Evolutionary conservation across 2,797 vertebrate species (phyloP).

Genomic region (Betta splendens): DNA sequence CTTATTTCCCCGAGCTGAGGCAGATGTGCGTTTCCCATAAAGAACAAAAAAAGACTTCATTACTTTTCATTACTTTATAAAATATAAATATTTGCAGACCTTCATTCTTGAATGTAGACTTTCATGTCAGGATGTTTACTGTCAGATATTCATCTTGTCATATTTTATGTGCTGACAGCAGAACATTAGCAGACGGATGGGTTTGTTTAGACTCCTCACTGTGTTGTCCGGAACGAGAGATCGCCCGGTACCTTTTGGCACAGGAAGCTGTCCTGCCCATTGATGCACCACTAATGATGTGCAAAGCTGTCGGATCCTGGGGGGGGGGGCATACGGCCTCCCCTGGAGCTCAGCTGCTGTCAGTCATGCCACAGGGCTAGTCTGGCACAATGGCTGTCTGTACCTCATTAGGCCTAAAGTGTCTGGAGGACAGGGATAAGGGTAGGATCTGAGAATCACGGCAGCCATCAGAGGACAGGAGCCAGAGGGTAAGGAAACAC

Average conservation of each 20-base stretch:
- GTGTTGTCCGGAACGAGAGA: slow-evolving; percentile 25
- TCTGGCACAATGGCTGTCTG: slow-evolving; percentile 52
- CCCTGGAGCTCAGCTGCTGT: slow-evolving; percentile 59
- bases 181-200: background rate
- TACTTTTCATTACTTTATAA: too few species aligned
- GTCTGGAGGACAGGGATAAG: slow-evolving; percentile 36
- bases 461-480: slow-evolving; percentile 29
- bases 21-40: background rate
- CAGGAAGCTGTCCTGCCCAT: slow-evolving; percentile 14
- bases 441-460: slow-evolving; percentile 38
- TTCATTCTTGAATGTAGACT: too few species aligned
- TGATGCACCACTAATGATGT: slow-evolving; percentile 70
- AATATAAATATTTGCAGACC: background rate
- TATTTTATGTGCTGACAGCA: background rate
- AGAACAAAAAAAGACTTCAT: background rate
- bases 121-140: too few species aligned
- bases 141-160: too few species aligned
- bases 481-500: background rate
- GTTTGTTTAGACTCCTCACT: slow-evolving; percentile 8
- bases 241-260: slow-evolving; percentile 1
- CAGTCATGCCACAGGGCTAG: slow-evolving; percentile 55
- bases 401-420: slow-evolving; percentile 74
- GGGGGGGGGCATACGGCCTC: slow-evolving; percentile 56
- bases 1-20: background rate
- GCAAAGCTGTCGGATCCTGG: slow-evolving; percentile 67